phyloP scores from a whole-genome alignment of 2,888 invertebrate species.

The Clitarchus hookeri region DNA sequence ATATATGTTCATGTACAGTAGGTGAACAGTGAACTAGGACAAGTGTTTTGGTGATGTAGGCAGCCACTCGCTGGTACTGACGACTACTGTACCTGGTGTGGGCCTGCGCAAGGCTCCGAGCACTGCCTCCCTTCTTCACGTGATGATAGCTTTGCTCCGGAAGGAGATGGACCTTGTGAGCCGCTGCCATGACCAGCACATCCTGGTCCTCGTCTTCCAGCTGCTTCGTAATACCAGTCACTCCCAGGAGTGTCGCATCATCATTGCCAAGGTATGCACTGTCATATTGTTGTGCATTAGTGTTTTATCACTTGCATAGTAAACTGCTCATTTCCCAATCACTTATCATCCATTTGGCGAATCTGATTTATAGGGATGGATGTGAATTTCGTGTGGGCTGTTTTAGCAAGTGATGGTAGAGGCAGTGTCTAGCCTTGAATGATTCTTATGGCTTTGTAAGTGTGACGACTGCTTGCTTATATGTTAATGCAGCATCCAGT shows the following conservation, averaged over 20 bases:
- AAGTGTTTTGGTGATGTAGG: constrained; percentile 49
- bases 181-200: constrained; percentile 54
- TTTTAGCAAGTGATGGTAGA: too few species aligned
- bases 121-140: constrained; percentile 59
- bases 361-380: constrained; percentile 10
- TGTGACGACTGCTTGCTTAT: too few species aligned
- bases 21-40: too few species aligned
- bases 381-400: too few species aligned
- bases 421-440: too few species aligned
- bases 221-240: constrained; percentile 59
- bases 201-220: constrained; percentile 57
- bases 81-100: constrained; percentile 58
- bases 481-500: too few species aligned
- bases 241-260: constrained; percentile 64
- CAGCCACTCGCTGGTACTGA: constrained; percentile 58
- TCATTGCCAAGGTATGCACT: constrained; percentile 63
- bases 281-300: neutral
- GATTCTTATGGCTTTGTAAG: too few species aligned
- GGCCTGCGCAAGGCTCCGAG: constrained; percentile 59
- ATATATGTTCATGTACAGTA: too few species aligned
- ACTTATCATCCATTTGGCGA: neutral
- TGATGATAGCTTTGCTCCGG: constrained; percentile 55
- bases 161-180: constrained; percentile 60
- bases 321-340: too few species aligned
- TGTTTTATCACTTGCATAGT: too few species aligned